Evolutionary conservation across 2,113 vertebrate species (phyloP).

Genomic region (Xiphophorus hellerii): DNA sequence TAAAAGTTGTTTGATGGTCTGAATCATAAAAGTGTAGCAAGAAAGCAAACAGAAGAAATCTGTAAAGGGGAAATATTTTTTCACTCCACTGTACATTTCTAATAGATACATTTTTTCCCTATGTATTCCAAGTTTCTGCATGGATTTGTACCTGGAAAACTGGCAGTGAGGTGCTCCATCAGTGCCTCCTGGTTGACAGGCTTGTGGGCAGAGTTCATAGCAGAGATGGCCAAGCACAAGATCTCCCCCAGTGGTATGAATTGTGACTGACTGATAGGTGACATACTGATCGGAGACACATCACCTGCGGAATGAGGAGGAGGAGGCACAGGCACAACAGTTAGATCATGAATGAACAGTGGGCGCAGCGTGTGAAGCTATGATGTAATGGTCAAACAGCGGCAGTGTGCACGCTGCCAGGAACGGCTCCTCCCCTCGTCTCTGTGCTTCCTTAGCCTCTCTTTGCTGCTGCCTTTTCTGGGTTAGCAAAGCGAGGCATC

Average conservation of each 20-base stretch:
- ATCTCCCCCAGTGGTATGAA: constrained; percentile 99
- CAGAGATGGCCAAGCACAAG: constrained; percentile 98
- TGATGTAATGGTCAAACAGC: constrained; percentile 80
- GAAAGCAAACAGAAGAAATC: background rate
- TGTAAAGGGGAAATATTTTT: background rate
- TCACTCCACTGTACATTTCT: background rate
- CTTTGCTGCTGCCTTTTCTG: constrained; percentile 54
- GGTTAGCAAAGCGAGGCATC: constrained; percentile 56
- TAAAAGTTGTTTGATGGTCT: background rate
- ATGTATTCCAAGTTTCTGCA: background rate
- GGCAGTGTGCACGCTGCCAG: constrained; percentile 66
- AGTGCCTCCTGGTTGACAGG: constrained; percentile 98
- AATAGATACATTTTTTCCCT: background rate
- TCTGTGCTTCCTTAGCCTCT: constrained; percentile 56
- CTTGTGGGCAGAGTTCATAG: constrained; percentile 97
- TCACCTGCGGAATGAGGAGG: constrained; percentile 85
- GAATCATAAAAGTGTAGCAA: background rate
- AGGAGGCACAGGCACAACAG: constrained; percentile 45
- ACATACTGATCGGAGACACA: constrained; percentile 99
- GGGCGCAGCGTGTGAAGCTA: constrained; percentile 73
- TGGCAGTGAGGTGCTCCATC: constrained; percentile 96
- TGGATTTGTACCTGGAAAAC: constrained; percentile 92
- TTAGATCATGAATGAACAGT: constrained; percentile 74
- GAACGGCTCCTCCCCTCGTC: constrained; percentile 67
- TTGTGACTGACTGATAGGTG: constrained; percentile 99